Evolutionary conservation across 2,888 invertebrate genomes (phyloP).

Genomic region (Clanis bilineata): DNA sequence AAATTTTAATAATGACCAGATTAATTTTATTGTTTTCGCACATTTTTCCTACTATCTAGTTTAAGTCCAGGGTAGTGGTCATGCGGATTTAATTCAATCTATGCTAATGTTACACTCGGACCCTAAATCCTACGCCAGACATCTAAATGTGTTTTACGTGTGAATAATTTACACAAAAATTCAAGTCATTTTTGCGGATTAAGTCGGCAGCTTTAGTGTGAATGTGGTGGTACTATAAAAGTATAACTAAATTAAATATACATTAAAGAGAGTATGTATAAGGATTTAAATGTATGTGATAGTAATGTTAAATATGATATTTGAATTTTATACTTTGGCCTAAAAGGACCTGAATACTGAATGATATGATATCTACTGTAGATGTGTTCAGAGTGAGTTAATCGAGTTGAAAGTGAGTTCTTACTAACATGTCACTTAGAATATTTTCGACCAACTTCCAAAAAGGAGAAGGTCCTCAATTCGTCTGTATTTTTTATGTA

Average conservation of each 20-base stretch:
- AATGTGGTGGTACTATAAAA: too few relatives aligned
- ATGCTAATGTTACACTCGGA: conserved; percentile 27
- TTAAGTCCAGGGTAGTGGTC: neutral
- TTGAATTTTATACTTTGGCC: too few relatives aligned
- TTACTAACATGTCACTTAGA: too few relatives aligned
- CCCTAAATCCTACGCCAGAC: conserved; percentile 38
- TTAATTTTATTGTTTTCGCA: neutral
- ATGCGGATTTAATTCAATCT: conserved; percentile 28
- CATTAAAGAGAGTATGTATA: neutral
- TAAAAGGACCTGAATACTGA: too few relatives aligned
- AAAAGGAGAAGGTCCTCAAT: too few relatives aligned
- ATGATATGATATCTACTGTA: too few relatives aligned
- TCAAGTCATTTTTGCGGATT: conserved; percentile 3
- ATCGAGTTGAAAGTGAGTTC: too few relatives aligned
- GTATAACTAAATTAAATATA: neutral
- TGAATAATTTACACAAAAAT: conserved; percentile 21
- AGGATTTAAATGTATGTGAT: too few relatives aligned
- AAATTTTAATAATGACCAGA: neutral
- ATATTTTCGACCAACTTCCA: too few relatives aligned
- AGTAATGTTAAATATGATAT: too few relatives aligned
- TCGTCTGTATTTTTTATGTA: too few relatives aligned
- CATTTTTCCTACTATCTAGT: neutral
- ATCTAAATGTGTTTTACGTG: conserved; percentile 31
- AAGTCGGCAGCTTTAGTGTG: neutral
- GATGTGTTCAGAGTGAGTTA: too few relatives aligned